These are phyloP conservation scores for Litocranius walleri DNA, from an alignment of 2,113 vertebrate genomes.

Conservation along the genomic window DNA sequence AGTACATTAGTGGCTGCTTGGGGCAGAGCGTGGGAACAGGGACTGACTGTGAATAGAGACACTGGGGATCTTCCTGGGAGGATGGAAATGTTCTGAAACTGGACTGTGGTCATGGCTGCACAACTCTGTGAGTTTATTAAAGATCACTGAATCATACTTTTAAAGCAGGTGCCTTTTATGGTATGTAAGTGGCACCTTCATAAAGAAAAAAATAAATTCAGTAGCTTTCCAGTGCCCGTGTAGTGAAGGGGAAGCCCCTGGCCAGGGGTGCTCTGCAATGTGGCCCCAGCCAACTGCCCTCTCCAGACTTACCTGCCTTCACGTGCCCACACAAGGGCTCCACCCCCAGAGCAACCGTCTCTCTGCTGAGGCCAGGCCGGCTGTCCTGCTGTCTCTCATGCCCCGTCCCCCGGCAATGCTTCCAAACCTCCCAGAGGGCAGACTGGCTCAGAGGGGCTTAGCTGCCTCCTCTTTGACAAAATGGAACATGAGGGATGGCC, in stretches of 20 bases:
- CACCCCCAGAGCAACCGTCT: rapidly evolving
- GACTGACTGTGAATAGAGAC: not conserved
- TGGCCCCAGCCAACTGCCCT: not conserved
- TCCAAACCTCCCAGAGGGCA: not conserved
- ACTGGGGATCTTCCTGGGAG: not conserved
- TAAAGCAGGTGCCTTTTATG: not conserved
- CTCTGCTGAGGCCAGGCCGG: not conserved
- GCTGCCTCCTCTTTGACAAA: not conserved
- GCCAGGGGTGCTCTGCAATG: not conserved
- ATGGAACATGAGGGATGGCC: not conserved
- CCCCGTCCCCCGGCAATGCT: not conserved
- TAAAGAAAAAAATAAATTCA: not conserved
- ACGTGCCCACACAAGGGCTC: not conserved
- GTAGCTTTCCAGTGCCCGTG: not conserved
- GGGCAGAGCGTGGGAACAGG: not conserved
- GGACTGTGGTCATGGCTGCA: not conserved
- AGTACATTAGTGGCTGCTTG: not conserved
- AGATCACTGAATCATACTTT: not conserved
- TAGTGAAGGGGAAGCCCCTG: not conserved
- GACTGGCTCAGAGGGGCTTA: not conserved
- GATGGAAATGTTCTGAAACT: not conserved
- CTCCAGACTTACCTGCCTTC: not conserved
- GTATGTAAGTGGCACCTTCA: not conserved
- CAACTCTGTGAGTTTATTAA: not conserved
- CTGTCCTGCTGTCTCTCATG: not conserved